A percentile compares a stretch with the other conserved stretches of the same genome.
phyloP scores from a whole-genome alignment of 2,888 invertebrate genomes.

The Eupithecia vulgata region DNA sequence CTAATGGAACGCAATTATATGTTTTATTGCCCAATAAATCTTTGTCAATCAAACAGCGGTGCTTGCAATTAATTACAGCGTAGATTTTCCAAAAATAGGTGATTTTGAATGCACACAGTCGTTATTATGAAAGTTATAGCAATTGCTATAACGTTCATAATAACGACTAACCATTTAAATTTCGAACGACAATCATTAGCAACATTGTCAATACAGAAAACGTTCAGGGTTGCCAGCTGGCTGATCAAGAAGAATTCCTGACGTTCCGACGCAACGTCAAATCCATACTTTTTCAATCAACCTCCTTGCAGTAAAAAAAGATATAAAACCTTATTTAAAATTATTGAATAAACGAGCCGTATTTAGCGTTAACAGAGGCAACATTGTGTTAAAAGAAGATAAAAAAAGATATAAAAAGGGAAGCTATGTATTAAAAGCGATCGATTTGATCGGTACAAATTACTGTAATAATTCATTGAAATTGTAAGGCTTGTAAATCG shows the following conservation, averaged over 20 bases:
- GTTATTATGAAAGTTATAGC: too few species aligned
- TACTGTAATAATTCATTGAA: slow-evolving; percentile 42
- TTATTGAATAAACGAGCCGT: slow-evolving; percentile 8
- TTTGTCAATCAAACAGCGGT: slow-evolving; percentile 22
- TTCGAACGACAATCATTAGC: background rate
- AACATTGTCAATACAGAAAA: background rate
- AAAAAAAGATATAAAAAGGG: background rate
- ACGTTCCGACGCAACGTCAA: slow-evolving; percentile 20
- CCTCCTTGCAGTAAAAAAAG: slow-evolving; percentile 24
- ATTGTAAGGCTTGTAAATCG: slow-evolving; percentile 28
- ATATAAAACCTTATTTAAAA: slow-evolving; percentile 22
- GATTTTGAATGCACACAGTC: background rate
- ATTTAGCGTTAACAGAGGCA: slow-evolving; percentile 28
- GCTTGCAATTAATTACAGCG: slow-evolving; percentile 13
- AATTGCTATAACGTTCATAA: too few species aligned
- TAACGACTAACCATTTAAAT: background rate
- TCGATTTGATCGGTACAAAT: slow-evolving; percentile 42
- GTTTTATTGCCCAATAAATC: slow-evolving; percentile 10
- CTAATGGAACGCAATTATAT: background rate
- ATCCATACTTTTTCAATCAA: slow-evolving; percentile 33
- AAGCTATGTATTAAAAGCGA: slow-evolving; percentile 26
- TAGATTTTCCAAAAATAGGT: slow-evolving; percentile 20
- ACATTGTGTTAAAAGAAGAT: slow-evolving; percentile 23
- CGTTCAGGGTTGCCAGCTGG: background rate
- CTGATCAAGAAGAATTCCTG: background rate